Evolutionary conservation across 2,797 vertebrate species (phyloP), one percentile per base, ranked within the genome.

Genomic region (Sandelia bainsii): DNA sequence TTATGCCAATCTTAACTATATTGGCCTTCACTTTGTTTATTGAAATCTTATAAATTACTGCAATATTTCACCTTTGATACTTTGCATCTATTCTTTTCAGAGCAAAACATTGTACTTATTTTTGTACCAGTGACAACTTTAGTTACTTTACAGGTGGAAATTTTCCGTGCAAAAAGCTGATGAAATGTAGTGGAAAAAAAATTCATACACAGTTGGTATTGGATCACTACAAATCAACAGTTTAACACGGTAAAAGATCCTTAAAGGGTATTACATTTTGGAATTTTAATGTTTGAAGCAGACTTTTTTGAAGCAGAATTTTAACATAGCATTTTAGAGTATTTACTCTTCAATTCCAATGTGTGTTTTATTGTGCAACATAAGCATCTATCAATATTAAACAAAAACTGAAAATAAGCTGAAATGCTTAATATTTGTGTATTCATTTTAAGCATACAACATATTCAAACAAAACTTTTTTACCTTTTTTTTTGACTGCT

Each of bases 381-480:
- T 22, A 2, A 48, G 4, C 14, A 19, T 48, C n/a, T 6, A 48
- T 44, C 40, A 58, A 8, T 16, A 45, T 25, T 25, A 25, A 25
- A 25, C 25, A 4, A 25, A 25, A 25, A 25, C 25, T 25, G 25
- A 25, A 25, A 25, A 25, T 25, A 25, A 25, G 4, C 25, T 25
- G 4, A 25, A 25, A 25, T 25, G 25, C 25, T 25, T 25, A 25
- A 25, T 79, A 42, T 63, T 37, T 27, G 22, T 22, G 67, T 64
- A 70, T 64, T 16, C 23, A 20, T 75, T 82, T 72, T 20, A 62
- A 72, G 39, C 8, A 0, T 49, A 11, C 29, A 51, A 37, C 20
- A 44, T 9, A 20, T 17, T 49, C n/a, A 16, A 71, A 61, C 45
- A 53, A 50, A 23, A 19, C 4, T 48, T 65, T 85, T 58, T 60